Evolutionary conservation across 2,888 invertebrate species (phyloP), one percentile per base, ranked within the genome.

Genomic region (Chymomyza amoena): DNA sequence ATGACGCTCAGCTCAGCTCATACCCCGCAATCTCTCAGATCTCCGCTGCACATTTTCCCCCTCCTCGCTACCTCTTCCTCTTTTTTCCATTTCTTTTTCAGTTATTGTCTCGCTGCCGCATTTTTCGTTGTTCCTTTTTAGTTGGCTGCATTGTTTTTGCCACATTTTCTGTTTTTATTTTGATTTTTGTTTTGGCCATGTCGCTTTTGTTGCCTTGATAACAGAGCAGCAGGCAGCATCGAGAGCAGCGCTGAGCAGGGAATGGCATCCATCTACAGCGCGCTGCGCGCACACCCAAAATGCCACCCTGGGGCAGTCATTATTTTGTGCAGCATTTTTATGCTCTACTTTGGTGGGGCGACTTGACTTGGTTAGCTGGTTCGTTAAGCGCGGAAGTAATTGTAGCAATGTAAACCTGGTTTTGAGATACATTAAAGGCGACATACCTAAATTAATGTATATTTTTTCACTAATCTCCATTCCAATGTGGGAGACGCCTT

Each of bases 251-350:
- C n/a, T n/a, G 25, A 32, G 76, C 76, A 72, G 80, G 78, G 75
- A 77, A 74, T 77, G 76, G 80, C 64, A 39, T 59, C 60, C 54
- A 6, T 3, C 65, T 64, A 50, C 67, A 52, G 64, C 63, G 59
- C 60, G 60, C 63, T 61, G 63, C 62, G 65, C 50, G 56, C 64
- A 32, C 51, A 63, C 64, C 63, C 60, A 67, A n/a, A 63, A 57
- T 68, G 66, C 61, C 80, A 75, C 75, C 75, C 85, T 68, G 87
- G 83, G 85, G 87, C 87, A 75, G 80, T 84, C 85, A 87, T 84
- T 84, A 85, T 80, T 87, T 87, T 81, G 54, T 52, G 56, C 13
- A 20, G 64, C 56, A 70, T 70, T 71, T 63, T 68, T 56, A 70
- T 16, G 63, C 50, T 66, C 70, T 76, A 65, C 66, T 64, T n/a